Conservation (phyloP, 2,888 invertebrate species). For the Sinohyriopsis cumingii region DNA sequence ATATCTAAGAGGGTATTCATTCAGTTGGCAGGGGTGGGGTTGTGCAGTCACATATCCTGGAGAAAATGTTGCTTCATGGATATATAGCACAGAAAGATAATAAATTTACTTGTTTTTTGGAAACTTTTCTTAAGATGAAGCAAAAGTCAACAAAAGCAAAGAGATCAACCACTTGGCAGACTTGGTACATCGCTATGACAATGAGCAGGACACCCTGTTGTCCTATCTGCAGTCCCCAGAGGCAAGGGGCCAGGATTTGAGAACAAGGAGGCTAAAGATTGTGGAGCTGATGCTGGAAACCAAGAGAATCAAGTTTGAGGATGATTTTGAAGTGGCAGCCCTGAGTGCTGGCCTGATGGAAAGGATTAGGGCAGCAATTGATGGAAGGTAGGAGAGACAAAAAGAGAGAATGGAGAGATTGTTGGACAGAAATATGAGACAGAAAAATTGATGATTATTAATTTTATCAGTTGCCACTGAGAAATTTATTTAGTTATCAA, state of each 20-base stretch:
- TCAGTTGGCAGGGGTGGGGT: too few species aligned
- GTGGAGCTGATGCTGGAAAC: conserved; percentile 56
- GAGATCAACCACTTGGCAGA: conserved; percentile 59
- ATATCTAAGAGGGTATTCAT: too few species aligned
- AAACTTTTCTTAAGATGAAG: conserved; percentile 39
- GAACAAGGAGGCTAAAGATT: conserved; percentile 43
- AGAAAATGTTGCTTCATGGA: too few species aligned
- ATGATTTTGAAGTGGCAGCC: conserved; percentile 57
- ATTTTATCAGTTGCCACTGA: neutral
- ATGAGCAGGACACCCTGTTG: conserved; percentile 58
- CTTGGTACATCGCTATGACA: conserved; percentile 55
- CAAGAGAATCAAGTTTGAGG: conserved; percentile 45
- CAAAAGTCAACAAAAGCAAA: conserved; percentile 22
- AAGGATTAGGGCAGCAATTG: conserved; percentile 46
- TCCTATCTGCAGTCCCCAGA: conserved; percentile 53
- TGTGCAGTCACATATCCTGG: too few species aligned
- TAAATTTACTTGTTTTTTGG: too few species aligned
- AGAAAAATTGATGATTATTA: too few species aligned
- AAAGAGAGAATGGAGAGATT: too few species aligned
- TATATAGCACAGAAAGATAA: too few species aligned
- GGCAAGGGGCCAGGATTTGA: conserved; percentile 37
- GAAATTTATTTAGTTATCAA: neutral
- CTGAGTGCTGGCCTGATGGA: conserved; percentile 59
- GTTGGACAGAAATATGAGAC: too few species aligned
- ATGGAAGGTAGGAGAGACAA: conserved; percentile 34